Evolutionary conservation across 2,888 invertebrate genomes (phyloP).

Genomic region (Eupithecia subfuscata): DNA sequence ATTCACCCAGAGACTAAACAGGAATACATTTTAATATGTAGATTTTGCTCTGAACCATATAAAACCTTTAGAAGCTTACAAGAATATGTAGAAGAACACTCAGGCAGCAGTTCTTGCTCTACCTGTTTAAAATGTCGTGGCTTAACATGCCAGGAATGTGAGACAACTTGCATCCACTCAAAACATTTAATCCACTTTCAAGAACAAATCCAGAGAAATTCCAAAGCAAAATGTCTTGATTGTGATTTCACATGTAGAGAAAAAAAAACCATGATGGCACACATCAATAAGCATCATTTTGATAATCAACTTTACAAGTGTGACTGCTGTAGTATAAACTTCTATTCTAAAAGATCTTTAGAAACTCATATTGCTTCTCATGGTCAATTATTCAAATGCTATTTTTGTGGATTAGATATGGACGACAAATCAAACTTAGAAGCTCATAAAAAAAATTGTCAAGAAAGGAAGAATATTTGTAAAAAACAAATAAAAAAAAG

Average conservation of each 20-base stretch:
- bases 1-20: not conserved
- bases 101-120: not conserved
- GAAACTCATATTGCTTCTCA: not conserved
- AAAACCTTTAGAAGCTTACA: not conserved
- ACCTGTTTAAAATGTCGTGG: not conserved
- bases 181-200: constrained; percentile 7
- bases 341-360: not conserved
- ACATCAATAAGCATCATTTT: constrained; percentile 10
- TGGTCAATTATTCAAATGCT: not conserved
- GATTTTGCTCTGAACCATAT: not conserved
- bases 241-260: constrained; percentile 12
- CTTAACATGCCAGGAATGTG: constrained; percentile 6
- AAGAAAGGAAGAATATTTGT: not conserved
- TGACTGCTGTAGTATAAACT: not conserved
- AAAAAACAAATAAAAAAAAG: not conserved
- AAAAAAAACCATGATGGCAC: not conserved
- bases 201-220: constrained; percentile 1
- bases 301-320: constrained; percentile 4
- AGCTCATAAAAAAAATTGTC: not conserved
- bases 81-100: not conserved
- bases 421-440: not conserved
- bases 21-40: not conserved
- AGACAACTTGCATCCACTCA: constrained; percentile 4
- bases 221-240: constrained; percentile 2
- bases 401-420: constrained; percentile 1